phyloP scores from a whole-genome alignment of 2,113 vertebrate species.

The Mesembrinibis cayennensis region DNA sequence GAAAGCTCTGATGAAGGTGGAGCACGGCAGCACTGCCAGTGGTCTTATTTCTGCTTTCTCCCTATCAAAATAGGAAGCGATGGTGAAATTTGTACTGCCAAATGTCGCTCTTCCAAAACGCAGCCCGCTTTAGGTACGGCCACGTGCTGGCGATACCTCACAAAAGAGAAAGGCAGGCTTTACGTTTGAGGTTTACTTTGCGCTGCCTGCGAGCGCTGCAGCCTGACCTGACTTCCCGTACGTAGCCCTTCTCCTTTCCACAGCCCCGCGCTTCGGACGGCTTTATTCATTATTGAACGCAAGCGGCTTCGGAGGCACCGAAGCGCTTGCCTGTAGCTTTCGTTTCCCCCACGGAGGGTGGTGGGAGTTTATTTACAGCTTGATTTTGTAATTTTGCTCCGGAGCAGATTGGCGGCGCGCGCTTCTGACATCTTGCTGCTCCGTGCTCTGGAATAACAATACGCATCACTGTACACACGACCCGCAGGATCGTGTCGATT shows the following conservation, averaged over 20 bases:
- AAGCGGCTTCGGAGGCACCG: not conserved
- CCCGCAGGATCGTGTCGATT: fast-evolving
- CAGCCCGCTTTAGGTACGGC: fast-evolving
- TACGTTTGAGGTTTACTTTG: not conserved
- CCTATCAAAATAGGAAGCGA: not conserved
- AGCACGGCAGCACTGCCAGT: fast-evolving
- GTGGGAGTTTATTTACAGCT: not conserved
- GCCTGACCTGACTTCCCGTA: not conserved
- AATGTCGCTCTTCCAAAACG: fast-evolving
- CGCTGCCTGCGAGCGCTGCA: fast-evolving
- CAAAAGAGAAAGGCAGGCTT: not conserved
- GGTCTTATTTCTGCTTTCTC: not conserved
- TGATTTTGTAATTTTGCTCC: not conserved
- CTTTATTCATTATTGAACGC: not conserved
- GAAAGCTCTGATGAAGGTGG: not conserved
- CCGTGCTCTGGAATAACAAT: not conserved
- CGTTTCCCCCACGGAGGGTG: fast-evolving
- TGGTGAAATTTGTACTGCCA: not conserved
- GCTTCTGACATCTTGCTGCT: not conserved
- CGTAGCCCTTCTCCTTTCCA: not conserved
- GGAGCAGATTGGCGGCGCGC: not conserved
- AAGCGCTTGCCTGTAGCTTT: not conserved
- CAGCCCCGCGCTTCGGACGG: not conserved
- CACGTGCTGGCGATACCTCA: not conserved
- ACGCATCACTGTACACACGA: fast-evolving